Base-by-base conservation (phyloP, 2,113 vertebrate species). In the Crotalus tigris region DNA sequence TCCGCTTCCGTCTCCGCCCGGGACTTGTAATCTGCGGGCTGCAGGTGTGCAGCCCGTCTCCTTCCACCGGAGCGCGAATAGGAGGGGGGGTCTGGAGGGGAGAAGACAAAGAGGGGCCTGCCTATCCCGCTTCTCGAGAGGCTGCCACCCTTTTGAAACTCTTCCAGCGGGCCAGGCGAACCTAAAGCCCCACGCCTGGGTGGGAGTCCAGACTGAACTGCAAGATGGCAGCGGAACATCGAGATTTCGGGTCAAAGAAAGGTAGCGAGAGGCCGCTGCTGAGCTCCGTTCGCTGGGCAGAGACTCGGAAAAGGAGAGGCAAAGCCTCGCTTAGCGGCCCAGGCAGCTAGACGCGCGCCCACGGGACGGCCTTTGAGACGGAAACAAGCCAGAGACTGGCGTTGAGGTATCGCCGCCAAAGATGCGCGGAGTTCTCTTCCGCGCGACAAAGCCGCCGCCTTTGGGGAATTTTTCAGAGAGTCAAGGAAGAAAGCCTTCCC, bases 1-100 rank as follows among this genome's bases (percentile, higher is more conserved):
- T 91, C 33, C 87, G 8, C 93, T 94, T 93, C 3, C 29, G 15
- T 7, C 33, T 54, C 92, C 46, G 61, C 89, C 89, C 69, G 90
- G 85, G 87, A 95, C 64, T 75, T 21, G 59, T 15, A 87, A 90
- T 53, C 24, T 39, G 46, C 23, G 39, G 75, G 33, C 11, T 59
- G 69, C 26, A 58, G 58, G 21, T 69, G 57, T 39, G 64, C 29
- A 64, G 61, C 61, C 61, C 3, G 61, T 64, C 11, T 64, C 26
- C 26, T 64, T 64, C 69, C 15, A 39, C 33, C 33, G 15, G 33
- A 75, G 64, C n/a, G n/a, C 64, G 29, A n/a, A n/a, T 5, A 33
- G 5, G 69, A 39, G 69, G 33, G 17, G 33, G 6, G 33, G 53
- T 53, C 57, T 13, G 92, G 91, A 92, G 89, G 93, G 1, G 29